These are phyloP conservation scores for Prunella himalayana DNA, from an alignment of 2,113 vertebrate genomes.

Conservation along the genomic window DNA sequence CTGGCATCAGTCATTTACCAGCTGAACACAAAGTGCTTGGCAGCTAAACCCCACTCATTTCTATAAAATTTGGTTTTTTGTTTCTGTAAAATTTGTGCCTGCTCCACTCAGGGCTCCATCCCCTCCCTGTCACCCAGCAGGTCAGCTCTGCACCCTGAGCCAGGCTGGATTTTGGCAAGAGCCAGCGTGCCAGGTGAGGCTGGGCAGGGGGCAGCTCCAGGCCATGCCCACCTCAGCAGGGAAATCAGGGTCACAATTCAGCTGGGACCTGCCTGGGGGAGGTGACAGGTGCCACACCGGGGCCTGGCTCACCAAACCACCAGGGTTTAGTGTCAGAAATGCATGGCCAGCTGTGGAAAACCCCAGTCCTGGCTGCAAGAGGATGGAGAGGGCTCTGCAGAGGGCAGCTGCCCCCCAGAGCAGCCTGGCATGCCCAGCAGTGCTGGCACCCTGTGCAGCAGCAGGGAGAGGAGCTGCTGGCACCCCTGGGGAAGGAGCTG, in stretches of 20 bases:
- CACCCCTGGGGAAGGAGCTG: not conserved
- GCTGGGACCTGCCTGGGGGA: not conserved
- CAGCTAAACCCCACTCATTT: not conserved
- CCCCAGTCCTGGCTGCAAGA: not conserved
- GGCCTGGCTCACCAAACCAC: not conserved
- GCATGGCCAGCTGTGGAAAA: not conserved
- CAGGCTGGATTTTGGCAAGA: not conserved
- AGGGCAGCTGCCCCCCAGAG: not conserved
- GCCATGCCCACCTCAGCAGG: not conserved
- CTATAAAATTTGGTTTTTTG: too few relatives aligned
- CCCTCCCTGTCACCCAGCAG: rapidly evolving
- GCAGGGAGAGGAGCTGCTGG: not conserved
- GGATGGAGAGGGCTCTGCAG: not conserved
- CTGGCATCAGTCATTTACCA: not conserved
- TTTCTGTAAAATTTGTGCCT: too few relatives aligned
- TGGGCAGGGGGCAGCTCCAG: not conserved
- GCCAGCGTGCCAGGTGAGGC: not conserved
- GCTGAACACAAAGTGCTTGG: not conserved
- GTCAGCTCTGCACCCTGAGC: not conserved
- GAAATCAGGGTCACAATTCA: not conserved
- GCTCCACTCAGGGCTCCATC: not conserved
- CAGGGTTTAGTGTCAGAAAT: not conserved
- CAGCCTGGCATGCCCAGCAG: not conserved
- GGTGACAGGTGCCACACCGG: not conserved
- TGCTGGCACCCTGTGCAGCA: not conserved